Conservation (phyloP, 2,888 invertebrate species). For the Lamellibrachia satsuma region DNA sequence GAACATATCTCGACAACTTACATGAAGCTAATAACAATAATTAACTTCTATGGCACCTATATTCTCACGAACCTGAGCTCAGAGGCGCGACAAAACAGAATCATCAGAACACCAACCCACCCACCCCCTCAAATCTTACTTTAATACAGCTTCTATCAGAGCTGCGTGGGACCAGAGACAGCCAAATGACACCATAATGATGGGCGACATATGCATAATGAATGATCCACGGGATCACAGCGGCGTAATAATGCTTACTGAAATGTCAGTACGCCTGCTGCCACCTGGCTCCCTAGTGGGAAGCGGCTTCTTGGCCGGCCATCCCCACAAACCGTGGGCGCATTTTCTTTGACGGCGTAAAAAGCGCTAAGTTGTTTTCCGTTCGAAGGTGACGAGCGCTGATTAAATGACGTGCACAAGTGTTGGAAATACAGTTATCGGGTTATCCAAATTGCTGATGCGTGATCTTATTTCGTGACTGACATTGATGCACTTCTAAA, state of each 20-base stretch:
- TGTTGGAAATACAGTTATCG: not conserved
- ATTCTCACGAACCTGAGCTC: too few species aligned
- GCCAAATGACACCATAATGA: slow-evolving; percentile 9
- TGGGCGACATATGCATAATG: not conserved
- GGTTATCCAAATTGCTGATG: not conserved
- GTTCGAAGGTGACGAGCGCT: not conserved
- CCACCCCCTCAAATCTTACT: not conserved
- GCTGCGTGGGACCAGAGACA: not conserved
- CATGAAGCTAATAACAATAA: too few species aligned
- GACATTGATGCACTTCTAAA: not conserved
- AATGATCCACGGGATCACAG: not conserved
- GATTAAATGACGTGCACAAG: not conserved
- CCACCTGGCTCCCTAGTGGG: not conserved
- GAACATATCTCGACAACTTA: too few species aligned
- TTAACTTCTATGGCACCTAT: too few species aligned
- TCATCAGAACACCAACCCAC: not conserved
- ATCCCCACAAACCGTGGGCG: not conserved
- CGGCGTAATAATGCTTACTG: not conserved
- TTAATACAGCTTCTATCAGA: not conserved
- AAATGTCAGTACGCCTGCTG: not conserved
- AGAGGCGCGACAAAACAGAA: too few species aligned
- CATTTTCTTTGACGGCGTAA: not conserved
- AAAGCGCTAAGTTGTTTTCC: not conserved
- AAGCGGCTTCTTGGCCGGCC: not conserved
- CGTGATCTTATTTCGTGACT: not conserved